These are phyloP conservation scores for Ligdia adustata DNA, from an alignment of 2,888 invertebrate genomes.

Conservation along the genomic window DNA sequence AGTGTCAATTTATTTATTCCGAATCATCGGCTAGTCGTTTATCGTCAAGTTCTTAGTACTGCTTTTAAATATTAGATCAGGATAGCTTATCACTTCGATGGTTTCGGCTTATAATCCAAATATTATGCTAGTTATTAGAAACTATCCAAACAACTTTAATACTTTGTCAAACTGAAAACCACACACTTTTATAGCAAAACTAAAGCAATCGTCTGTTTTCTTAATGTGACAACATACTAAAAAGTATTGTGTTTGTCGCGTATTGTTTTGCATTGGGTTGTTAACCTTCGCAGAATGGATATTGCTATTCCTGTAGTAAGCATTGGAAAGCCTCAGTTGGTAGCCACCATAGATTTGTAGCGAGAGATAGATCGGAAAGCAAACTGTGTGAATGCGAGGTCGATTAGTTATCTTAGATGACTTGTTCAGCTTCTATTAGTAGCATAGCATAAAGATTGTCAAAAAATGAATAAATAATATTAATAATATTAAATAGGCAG, in stretches of 20 bases:
- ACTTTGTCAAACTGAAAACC: conserved; percentile 9
- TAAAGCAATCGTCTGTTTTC: neutral
- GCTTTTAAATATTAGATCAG: conserved; percentile 19
- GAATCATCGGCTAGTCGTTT: neutral
- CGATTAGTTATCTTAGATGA: no score
- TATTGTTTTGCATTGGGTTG: conserved; percentile 13
- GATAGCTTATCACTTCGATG: conserved; percentile 12
- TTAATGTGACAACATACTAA: conserved; percentile 2
- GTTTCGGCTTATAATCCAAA: conserved; percentile 13
- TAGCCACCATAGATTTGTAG: no score
- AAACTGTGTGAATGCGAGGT: no score
- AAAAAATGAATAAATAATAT: no score
- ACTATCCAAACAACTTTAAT: neutral
- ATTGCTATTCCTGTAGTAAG: conserved; percentile 15
- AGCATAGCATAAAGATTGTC: no score
- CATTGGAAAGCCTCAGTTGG: conserved; percentile 4
- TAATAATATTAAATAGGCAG: no score
- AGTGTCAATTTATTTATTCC: no score
- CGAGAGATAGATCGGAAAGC: no score
- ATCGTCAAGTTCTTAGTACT: conserved; percentile 1
- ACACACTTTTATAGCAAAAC: neutral
- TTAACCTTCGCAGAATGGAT: conserved; percentile 19
- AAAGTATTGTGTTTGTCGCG: neutral
- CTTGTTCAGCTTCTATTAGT: no score
- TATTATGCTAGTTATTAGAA: conserved; percentile 12